Evolutionary conservation across 2,888 invertebrate species (phyloP).

Genomic region (Polymixis lichenea): DNA sequence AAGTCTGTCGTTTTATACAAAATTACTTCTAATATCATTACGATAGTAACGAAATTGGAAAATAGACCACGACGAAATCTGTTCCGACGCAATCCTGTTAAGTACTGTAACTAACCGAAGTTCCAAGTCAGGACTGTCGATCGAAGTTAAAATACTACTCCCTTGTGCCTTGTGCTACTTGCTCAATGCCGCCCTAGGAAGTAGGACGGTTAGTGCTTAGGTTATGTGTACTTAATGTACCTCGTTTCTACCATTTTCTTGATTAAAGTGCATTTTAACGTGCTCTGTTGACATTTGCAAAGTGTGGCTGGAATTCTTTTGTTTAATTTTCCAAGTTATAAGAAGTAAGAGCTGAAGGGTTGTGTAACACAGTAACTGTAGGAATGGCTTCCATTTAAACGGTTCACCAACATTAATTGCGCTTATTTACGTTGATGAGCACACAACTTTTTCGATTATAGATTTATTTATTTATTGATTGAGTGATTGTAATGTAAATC

Average conservation of each 20-base stretch:
- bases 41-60: not conserved
- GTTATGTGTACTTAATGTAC: conserved; percentile 16
- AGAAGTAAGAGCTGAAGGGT: not conserved
- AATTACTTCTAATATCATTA: not conserved
- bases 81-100: not conserved
- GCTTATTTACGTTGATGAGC: too few relatives aligned
- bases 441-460: too few relatives aligned
- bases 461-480: too few relatives aligned
- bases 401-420: too few relatives aligned
- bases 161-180: conserved; percentile 52
- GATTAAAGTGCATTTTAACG: conserved; percentile 38
- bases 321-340: not conserved
- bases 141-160: conserved; percentile 38
- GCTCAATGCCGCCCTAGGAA: conserved; percentile 53
- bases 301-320: not conserved
- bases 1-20: not conserved
- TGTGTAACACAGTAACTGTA: too few relatives aligned
- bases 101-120: conserved; percentile 5
- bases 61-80: not conserved
- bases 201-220: conserved; percentile 31
- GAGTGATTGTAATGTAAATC: too few relatives aligned
- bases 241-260: conserved; percentile 23
- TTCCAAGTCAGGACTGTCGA: conserved; percentile 19
- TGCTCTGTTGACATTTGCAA: conserved; percentile 11
- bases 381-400: too few relatives aligned